Conservation (phyloP, 2,113 vertebrate species). For the Megaceryle torquata region DNA sequence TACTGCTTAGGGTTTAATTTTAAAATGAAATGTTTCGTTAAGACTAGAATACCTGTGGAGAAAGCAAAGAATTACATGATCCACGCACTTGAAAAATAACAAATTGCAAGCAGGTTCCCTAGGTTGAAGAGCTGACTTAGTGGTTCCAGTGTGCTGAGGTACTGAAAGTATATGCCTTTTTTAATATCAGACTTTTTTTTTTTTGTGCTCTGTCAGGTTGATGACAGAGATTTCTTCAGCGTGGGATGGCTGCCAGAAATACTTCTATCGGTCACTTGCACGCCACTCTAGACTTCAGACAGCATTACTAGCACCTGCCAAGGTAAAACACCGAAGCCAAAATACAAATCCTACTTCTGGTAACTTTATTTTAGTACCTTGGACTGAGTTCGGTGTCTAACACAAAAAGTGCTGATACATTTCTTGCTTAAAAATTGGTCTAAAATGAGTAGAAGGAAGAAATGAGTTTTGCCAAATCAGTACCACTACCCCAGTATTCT, state of each 20-base stretch:
- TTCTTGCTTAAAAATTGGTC: background rate
- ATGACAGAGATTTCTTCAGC: conserved; percentile 81
- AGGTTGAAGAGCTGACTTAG: background rate
- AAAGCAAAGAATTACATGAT: background rate
- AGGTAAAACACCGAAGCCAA: conserved; percentile 72
- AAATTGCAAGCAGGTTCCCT: background rate
- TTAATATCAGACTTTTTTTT: background rate
- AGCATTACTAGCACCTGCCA: conserved; percentile 81
- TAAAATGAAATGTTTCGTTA: background rate
- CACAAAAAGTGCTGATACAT: background rate
- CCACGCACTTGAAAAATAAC: background rate
- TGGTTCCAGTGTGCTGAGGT: background rate
- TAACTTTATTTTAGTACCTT: background rate
- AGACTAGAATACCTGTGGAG: background rate
- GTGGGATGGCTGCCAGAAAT: conserved; percentile 95
- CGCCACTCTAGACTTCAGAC: conserved; percentile 79
- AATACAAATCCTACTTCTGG: background rate
- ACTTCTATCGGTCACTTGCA: conserved; percentile 91
- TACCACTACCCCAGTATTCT: background rate
- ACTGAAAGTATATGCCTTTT: background rate
- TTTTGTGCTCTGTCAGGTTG: conserved; percentile 73
- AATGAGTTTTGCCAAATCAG: background rate
- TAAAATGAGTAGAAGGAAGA: background rate
- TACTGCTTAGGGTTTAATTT: background rate
- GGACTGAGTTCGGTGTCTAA: background rate